Percentiles rank a stretch among this genome's conserved stretches.
phyloP scores from a whole-genome alignment of 2,113 vertebrate genomes.

The Catharus bicknelli region DNA sequence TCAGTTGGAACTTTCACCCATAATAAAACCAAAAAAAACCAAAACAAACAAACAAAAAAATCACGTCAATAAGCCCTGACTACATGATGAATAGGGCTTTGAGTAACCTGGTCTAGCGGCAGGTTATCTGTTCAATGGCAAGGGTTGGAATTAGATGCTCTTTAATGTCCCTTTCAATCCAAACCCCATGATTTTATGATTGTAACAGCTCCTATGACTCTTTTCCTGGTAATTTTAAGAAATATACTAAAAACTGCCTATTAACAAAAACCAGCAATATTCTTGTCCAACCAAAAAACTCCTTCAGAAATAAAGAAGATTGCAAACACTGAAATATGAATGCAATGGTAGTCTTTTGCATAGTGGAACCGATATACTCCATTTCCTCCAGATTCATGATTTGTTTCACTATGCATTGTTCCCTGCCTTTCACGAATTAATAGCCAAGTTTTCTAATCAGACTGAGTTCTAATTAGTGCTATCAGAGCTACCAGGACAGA shows the following conservation, averaged over 20 bases:
- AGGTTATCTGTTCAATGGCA: not conserved
- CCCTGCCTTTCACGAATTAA: not conserved
- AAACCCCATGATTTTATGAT: not conserved
- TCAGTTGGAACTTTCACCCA: not conserved
- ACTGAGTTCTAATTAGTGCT: not conserved
- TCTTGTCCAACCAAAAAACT: not conserved
- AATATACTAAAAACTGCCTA: not conserved
- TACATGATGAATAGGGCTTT: not conserved
- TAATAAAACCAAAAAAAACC: too few relatives aligned
- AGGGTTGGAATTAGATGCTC: not conserved
- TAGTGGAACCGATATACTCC: accelerated
- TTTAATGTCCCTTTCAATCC: not conserved
- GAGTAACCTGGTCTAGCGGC: not conserved
- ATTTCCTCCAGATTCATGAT: not conserved
- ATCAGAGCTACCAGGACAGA: not conserved
- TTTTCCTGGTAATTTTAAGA: not conserved
- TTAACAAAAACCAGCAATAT: not conserved
- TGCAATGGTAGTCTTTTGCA: too few relatives aligned
- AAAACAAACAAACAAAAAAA: too few relatives aligned
- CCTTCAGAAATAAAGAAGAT: not conserved
- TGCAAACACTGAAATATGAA: not conserved
- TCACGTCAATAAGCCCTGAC: not conserved
- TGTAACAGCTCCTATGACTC: not conserved
- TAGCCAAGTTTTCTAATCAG: not conserved
- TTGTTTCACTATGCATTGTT: not conserved